Base-by-base conservation (phyloP, 2,797 vertebrate species). In the Melanotaenia maccullochi region DNA sequence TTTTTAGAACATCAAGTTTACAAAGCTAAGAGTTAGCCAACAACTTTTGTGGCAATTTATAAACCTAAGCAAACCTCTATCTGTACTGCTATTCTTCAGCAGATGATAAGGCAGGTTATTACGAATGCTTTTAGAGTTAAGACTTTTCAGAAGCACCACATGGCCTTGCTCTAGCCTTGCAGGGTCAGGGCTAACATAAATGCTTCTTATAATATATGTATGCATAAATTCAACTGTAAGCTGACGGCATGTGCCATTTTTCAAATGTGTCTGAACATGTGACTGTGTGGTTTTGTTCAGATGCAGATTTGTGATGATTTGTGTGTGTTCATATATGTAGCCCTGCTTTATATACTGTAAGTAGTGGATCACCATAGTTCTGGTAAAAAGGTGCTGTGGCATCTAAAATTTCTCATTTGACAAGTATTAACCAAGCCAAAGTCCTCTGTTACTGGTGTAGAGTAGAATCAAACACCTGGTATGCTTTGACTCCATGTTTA, bases 171-270 rank as follows among this genome's bases (percentile, higher is more conserved):
- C 75, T 64, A 28, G 80, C 82, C 71, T 82, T 71, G 42, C 67
- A 52, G 85, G 91, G 91, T 93, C 92, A 94, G 65, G 89, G 91
- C 72, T 85, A 64, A 82, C 42, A 62, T 69, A 85, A 54, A 82
- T 75, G 42, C 76, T 74, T 60, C 72, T 82, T 76, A 87, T 89
- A 81, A 85, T 81, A 78, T 79, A 86, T 85, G 66, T 82, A 88
- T 91, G 89, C 89, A 92, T 93, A 92, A 93, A 94, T 93, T 87
- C 87, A 76, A 80, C 79, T 78, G 76, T 68, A 65, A 72, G 75
- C 71, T 59, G 67, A 61, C 14, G 30, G 30, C 33, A 54, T 44
- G 72, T 61, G 61, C 55, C 9, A 44, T 56, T 57, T 14, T 42
- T 73, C 51, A 64, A 25, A 22, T 68, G 36, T 61, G 22, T 32